Evolutionary conservation across 2,113 vertebrate species (phyloP).

Genomic region (Anolis sagrei): DNA sequence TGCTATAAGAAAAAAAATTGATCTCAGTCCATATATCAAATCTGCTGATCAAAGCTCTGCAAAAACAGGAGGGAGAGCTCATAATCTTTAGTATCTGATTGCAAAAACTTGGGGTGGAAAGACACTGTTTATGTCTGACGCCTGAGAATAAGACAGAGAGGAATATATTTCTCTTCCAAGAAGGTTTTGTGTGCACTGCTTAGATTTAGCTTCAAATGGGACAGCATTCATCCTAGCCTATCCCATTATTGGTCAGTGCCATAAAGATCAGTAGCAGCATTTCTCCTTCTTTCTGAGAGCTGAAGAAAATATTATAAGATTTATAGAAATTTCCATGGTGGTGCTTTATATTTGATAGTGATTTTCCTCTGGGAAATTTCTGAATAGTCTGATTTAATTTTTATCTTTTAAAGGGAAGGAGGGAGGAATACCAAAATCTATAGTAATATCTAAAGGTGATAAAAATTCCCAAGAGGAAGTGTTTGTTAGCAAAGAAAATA

Average conservation of each 20-base stretch:
- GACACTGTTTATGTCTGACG: slow-evolving; percentile 47
- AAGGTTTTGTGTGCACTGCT: not conserved
- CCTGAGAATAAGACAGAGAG: slow-evolving; percentile 23
- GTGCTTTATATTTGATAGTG: slow-evolving; percentile 60
- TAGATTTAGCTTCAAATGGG: slow-evolving; percentile 25
- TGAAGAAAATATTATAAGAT: slow-evolving; percentile 33
- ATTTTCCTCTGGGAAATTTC: slow-evolving; percentile 67
- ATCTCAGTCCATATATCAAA: slow-evolving; percentile 85
- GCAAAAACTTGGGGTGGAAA: slow-evolving; percentile 60
- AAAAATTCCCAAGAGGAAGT: slow-evolving; percentile 66
- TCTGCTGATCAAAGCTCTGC: slow-evolving; percentile 83
- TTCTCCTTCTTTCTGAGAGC: slow-evolving; percentile 44
- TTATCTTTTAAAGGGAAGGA: slow-evolving; percentile 42
- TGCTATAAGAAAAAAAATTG: slow-evolving; percentile 83
- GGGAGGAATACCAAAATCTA: slow-evolving; percentile 43
- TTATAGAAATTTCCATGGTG: slow-evolving; percentile 41
- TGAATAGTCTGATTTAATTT: slow-evolving; percentile 71
- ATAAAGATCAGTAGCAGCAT: slow-evolving; percentile 33
- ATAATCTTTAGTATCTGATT: slow-evolving; percentile 63
- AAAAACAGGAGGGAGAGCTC: slow-evolving; percentile 55
- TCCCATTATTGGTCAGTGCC: slow-evolving; percentile 33
- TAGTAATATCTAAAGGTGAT: slow-evolving; percentile 64
- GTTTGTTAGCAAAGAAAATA: slow-evolving; percentile 78
- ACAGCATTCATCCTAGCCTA: slow-evolving; percentile 40
- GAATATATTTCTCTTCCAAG: slow-evolving; percentile 26